phyloP scores from a whole-genome alignment of 1,140 invertebrate species.

The Pseudomyrmex pallidus region DNA sequence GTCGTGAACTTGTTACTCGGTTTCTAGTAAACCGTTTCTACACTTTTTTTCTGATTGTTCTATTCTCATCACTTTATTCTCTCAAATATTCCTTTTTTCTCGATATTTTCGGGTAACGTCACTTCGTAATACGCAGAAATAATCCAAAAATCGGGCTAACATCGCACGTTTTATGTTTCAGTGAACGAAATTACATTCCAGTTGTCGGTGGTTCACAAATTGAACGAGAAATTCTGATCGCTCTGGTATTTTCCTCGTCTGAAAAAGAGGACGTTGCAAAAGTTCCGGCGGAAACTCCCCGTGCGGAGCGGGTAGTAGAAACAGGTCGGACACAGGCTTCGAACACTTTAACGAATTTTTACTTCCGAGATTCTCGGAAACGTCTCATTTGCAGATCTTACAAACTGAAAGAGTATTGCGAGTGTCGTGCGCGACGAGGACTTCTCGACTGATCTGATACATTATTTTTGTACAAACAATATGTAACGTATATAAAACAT shows the following conservation, averaged over 20 bases:
- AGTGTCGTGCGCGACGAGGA: slow-evolving; percentile 41
- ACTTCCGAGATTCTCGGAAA: slow-evolving; percentile 16
- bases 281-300: slow-evolving; percentile 21
- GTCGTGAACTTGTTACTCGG: background rate
- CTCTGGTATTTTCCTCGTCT: slow-evolving; percentile 33
- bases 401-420: background rate
- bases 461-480: slow-evolving; percentile 47
- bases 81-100: background rate
- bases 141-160: slow-evolving; percentile 8
- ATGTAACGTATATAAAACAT: background rate
- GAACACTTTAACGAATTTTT: slow-evolving; percentile 32
- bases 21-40: background rate
- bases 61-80: background rate
- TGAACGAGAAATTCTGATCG: slow-evolving; percentile 66
- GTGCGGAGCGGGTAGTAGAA: slow-evolving; percentile 13
- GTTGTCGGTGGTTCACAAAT: slow-evolving; percentile 54
- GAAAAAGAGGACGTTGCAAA: slow-evolving; percentile 43
- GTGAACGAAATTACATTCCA: slow-evolving; percentile 57
- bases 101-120: slow-evolving; percentile 30
- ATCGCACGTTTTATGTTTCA: slow-evolving; percentile 40
- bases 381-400: slow-evolving; percentile 17
- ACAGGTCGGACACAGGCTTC: slow-evolving; percentile 25
- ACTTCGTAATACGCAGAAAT: slow-evolving; percentile 12
- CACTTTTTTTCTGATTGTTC: background rate
- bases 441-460: slow-evolving; percentile 37